These are phyloP conservation scores for Sisyra nigra DNA, from an alignment of 2,888 invertebrate genomes.

Conservation along the genomic window DNA sequence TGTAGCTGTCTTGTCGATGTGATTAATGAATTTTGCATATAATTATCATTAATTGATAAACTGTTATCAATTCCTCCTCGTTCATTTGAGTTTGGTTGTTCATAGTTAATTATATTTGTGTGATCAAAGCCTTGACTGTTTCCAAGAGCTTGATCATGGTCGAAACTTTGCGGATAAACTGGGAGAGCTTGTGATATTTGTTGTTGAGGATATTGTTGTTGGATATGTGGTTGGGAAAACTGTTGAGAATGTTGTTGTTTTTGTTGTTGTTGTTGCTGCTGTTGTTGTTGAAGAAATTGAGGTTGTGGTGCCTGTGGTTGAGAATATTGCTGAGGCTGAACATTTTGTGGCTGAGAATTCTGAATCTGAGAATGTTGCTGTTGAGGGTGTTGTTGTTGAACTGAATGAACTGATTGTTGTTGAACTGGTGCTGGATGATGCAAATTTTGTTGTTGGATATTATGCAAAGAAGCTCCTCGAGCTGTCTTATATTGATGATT, in stretches of 20 bases:
- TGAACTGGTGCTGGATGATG: too few relatives aligned
- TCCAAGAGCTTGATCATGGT: slow-evolving; percentile 28
- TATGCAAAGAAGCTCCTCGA: too few relatives aligned
- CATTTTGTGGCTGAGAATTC: too few relatives aligned
- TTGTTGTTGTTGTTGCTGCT: too few relatives aligned
- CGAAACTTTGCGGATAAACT: slow-evolving; percentile 19
- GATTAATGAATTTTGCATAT: not conserved
- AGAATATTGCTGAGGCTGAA: too few relatives aligned
- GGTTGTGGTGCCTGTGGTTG: too few relatives aligned
- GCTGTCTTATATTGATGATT: too few relatives aligned
- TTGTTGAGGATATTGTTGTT: not conserved
- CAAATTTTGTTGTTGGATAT: too few relatives aligned
- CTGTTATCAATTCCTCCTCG: slow-evolving; percentile 1
- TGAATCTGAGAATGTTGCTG: too few relatives aligned
- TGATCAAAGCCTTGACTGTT: slow-evolving; percentile 31
- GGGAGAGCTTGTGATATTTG: slow-evolving; percentile 4
- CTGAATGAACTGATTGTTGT: too few relatives aligned
- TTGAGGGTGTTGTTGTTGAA: too few relatives aligned
- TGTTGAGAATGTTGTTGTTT: slow-evolving; percentile 1
- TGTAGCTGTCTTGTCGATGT: not conserved
- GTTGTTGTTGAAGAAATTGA: too few relatives aligned
- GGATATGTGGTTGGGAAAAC: not conserved
- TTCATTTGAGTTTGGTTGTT: not conserved
- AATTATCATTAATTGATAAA: not conserved
- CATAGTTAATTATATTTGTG: slow-evolving; percentile 23